These are phyloP conservation scores for Myotis yumanensis DNA, from an alignment of 2,113 vertebrate genomes.

Conservation along the genomic window DNA sequence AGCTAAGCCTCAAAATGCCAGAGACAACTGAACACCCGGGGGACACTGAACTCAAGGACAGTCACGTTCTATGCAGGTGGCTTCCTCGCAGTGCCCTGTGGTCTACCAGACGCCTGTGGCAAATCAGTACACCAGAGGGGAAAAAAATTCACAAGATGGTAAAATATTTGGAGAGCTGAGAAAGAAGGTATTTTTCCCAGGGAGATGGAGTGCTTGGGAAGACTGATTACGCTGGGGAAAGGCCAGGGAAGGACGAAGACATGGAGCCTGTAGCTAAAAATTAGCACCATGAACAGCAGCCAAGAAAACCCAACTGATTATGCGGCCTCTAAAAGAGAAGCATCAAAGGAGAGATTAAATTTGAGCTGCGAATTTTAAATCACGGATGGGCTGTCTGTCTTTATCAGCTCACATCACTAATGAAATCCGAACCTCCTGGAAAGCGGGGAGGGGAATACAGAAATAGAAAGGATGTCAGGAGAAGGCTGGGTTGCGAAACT, in stretches of 20 bases:
- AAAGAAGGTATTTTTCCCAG: conserved; percentile 33
- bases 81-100: not conserved
- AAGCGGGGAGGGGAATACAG: conserved; percentile 37
- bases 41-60: rapidly evolving
- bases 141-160: conserved; percentile 4
- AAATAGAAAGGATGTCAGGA: conserved; percentile 44
- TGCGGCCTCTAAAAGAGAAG: not conserved
- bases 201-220: conserved; percentile 20
- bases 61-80: rapidly evolving
- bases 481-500: not conserved
- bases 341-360: conserved; percentile 54
- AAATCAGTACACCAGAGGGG: not conserved
- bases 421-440: conserved; percentile 31
- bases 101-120: not conserved
- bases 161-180: conserved; percentile 23
- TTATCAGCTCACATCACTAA: conserved; percentile 59
- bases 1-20: not conserved
- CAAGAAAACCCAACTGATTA: conserved; percentile 59
- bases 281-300: conserved; percentile 47
- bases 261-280: conserved; percentile 61
- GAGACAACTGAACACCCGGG: not conserved
- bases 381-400: conserved; percentile 49
- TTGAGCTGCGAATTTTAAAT: conserved; percentile 23
- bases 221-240: conserved; percentile 29
- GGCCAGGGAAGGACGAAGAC: conserved; percentile 55